Conservation (phyloP, 2,113 vertebrate genomes). For the Stercorarius parasiticus region DNA sequence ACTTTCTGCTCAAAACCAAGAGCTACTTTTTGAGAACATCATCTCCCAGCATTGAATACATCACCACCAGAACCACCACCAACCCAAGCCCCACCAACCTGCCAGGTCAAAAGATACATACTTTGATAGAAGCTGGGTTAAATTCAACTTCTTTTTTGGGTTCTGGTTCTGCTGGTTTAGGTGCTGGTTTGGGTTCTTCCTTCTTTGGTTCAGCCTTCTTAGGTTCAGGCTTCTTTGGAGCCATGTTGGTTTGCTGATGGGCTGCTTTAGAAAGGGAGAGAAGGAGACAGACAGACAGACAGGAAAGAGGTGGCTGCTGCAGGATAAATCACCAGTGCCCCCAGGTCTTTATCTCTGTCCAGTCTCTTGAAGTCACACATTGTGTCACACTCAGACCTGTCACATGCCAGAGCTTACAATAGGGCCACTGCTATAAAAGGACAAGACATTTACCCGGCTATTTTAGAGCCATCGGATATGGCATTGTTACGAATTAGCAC, state of each 20-base stretch:
- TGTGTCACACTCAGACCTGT: conserved; percentile 56
- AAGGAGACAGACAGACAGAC: neutral
- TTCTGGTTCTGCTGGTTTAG: conserved; percentile 76
- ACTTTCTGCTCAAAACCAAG: neutral
- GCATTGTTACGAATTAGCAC: conserved; percentile 59
- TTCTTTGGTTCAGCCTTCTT: conserved; percentile 85
- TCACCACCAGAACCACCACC: neutral
- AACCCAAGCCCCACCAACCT: neutral
- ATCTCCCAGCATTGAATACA: neutral
- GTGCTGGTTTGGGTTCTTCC: conserved; percentile 85
- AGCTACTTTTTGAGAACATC: neutral
- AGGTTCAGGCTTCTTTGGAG: conserved; percentile 86
- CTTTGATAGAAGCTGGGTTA: conserved; percentile 85
- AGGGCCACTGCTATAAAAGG: conserved; percentile 88
- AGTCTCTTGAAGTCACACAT: conserved; percentile 55
- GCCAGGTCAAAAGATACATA: conserved; percentile 45
- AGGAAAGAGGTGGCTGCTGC: neutral
- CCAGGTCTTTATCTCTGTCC: conserved; percentile 78
- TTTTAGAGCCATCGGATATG: conserved; percentile 80
- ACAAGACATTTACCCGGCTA: conserved; percentile 79
- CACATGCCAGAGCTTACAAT: conserved; percentile 74
- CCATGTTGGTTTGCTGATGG: conserved; percentile 69
- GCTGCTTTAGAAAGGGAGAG: neutral
- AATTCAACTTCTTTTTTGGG: conserved; percentile 80
- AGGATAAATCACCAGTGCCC: neutral